Base-by-base conservation (phyloP, 2,888 invertebrate species). In the Sesamia inferens region DNA sequence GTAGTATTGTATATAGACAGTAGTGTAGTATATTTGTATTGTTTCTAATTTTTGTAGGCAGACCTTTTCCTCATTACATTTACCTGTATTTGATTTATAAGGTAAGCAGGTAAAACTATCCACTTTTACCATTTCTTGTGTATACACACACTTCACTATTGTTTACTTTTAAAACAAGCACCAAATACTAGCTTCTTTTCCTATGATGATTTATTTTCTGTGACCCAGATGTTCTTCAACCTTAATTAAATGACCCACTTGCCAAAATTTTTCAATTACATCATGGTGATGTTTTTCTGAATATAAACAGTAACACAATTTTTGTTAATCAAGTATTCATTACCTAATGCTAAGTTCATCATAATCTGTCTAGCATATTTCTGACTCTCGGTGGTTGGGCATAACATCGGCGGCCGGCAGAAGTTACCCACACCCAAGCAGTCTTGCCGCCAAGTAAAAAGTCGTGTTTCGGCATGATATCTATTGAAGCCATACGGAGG, bases 201-300 rank as follows among this genome's bases (percentile, higher is more conserved):
- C n/a, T 67, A 19, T 51, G 3, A 55, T 61, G 10, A 22, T 54
- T 47, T 65, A 10, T 10, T 57, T 62, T 19, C 19, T 31, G 24
- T 68, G 42, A 19, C 11, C n/a, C 3, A 71, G 5, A 59, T 65
- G 14, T 69, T 63, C 13, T 39, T 5, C 67, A 79, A 55, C 70
- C 81, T 74, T 62, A 79, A 81, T 79, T 70, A 42, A 62, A 24
- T 74, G 65, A 65, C 75, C 68, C 48, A 83, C n/a, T 71, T 83
- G 64, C 14, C 4, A 64, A 39, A 6, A 39, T 5, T 14, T 11
- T 58, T 48, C 76, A 78, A 51, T 71, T 55, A 62, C 24, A 47
- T 57, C n/a, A 68, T 68, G 54, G 55, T 76, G 59, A 5, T 68
- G 39, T 57, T 68, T 47, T 51, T 39, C 19, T 11, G 5, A 80